A percentile compares a stretch with the other conserved stretches of the same genome.
phyloP scores from a whole-genome alignment of 2,888 invertebrate genomes.

The Blera fallax region DNA sequence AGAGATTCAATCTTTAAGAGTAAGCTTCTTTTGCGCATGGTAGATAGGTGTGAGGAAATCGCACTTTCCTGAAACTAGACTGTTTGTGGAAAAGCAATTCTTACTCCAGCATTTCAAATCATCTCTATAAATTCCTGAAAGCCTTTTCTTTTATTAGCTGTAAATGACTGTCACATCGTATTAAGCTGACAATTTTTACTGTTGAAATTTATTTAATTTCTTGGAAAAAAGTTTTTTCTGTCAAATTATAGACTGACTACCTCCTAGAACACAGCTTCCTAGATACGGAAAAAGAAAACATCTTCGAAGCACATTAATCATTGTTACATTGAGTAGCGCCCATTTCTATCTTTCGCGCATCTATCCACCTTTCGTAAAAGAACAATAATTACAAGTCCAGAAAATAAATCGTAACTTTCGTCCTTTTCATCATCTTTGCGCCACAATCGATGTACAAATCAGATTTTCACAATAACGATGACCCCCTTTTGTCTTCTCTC shows the following conservation, averaged over 20 bases:
- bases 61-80: too few species aligned
- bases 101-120: too few species aligned
- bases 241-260: background rate
- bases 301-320: constrained; percentile 33
- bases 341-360: background rate
- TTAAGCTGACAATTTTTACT: background rate
- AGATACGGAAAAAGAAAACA: background rate
- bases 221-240: background rate
- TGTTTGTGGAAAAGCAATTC: too few species aligned
- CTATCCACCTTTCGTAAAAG: background rate
- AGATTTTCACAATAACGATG: constrained; percentile 27
- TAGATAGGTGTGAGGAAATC: too few species aligned
- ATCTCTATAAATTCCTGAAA: too few species aligned
- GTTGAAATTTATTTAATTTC: constrained; percentile 5
- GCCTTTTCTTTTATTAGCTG: too few species aligned
- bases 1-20: too few species aligned
- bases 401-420: constrained; percentile 31
- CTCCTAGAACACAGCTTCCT: background rate
- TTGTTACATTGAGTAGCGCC: background rate
- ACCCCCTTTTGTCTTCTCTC: background rate
- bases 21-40: too few species aligned
- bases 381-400: constrained; percentile 35
- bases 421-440: constrained; percentile 36
- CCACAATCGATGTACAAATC: constrained; percentile 55
- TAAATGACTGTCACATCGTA: background rate